Evolutionary conservation across 2,113 vertebrate genomes (phyloP), one percentile per base, ranked within the genome.

Genomic region (Perccottus glenii): DNA sequence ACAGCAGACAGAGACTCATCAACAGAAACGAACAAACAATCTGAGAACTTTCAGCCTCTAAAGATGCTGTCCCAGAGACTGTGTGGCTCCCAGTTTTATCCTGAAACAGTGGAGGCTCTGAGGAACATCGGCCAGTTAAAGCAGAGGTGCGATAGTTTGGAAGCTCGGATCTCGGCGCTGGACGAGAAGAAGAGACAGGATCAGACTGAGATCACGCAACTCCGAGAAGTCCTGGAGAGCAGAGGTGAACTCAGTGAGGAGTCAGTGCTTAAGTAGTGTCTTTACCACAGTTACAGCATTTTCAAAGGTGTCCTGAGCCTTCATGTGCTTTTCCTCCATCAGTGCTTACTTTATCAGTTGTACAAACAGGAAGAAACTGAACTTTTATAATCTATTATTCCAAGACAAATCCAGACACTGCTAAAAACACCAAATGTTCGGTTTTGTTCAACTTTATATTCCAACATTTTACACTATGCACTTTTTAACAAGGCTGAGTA

Each of bases 31-130:
- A 15, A 49, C 38, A 8, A 15, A n/a, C 47, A 49, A 19, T n/a
- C 51, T 3, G 33, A 5, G 32, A 11, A 2, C 5, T 32, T 55
- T 11, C 32, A 11, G 11, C 11, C 51, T 6, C 51, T 53, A 32
- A 3, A 11, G 51, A 4, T 27, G 5, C 64, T 38, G 42, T 50
- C 65, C 0, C 55, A 4, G 0, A 45, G 65, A 1, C 49, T 45
- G 73, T 60, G 66, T 0, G 43, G 59, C 7, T 52, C 78, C 0
- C 35, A 66, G 9, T 45, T 12, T 14, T 86, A 91, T 11, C 70
- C 78, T 0, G 82, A 92, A 0, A 85, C 84, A 0, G 16, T 88
- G 63, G 89, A 90, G 16, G 89, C 88, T 0, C 83, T 94, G 42
- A 87, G 43, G 19, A 67, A 73, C 32, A 15, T 93, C 0, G 81